Evolutionary conservation across 2,797 vertebrate genomes (phyloP), one percentile per base, ranked within the genome.

Genomic region (Macroramphosus scolopax): DNA sequence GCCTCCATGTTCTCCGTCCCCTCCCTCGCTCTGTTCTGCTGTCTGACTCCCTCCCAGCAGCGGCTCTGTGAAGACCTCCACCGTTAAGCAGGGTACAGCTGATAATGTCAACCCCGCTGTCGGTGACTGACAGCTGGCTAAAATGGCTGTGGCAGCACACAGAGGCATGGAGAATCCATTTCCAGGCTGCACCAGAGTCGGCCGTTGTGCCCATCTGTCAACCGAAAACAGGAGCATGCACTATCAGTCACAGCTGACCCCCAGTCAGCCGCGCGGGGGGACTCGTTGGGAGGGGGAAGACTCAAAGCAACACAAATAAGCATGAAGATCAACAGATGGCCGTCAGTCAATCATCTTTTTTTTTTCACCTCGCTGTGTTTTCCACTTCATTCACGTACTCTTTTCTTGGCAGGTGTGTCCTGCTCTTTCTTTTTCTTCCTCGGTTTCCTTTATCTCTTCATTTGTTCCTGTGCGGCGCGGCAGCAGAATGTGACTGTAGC

Each of bases 71-170:
- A 58, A 77, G 81, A 72, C 70, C 78, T 82, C 80, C 77, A 42
- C 66, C 1, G 56, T 51, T 75, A 65, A 75, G 68, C 54, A 26
- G 70, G 70, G 57, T 71, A 72, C 76, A 71, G 65, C 77, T 74
- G 83, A 85, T 85, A 83, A 81, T 61, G 79, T 83, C 81, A 79
- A 51, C 66, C 63, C 8, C 33, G 75, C 69, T 57, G 68, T 35
- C 65, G 73, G 74, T 87, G 81, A 88, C 67, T 86, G 86, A 86
- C 86, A 86, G 83, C 68, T 70, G 82, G 77, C 65, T 75, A 72
- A 87, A 88, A 76, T 63, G 77, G 66, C 78, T 74, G 62, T 86
- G 86, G 82, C 85, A 85, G 82, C 81, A 83, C 80, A 81, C 75
- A 65, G 74, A 78, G 77, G 67, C 78, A 71, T 75, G 77, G 81